Percentiles rank a stretch among this genome's conserved stretches.
phyloP scores from a whole-genome alignment of 2,113 vertebrate genomes.

The Zapus hudsonius region DNA sequence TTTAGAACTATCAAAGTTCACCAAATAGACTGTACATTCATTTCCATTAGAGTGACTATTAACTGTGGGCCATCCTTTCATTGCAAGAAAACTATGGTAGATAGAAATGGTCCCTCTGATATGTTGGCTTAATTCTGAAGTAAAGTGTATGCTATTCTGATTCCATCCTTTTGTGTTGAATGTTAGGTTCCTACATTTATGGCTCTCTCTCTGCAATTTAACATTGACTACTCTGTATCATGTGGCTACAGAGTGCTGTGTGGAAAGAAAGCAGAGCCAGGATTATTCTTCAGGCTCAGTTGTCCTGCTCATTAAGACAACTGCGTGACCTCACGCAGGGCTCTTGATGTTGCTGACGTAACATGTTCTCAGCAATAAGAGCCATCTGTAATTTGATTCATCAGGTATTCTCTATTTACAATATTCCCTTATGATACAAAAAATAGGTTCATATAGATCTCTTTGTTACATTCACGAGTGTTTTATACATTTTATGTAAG shows the following conservation, averaged over 20 bases:
- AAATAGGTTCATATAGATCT: neutral
- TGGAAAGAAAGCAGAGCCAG: neutral
- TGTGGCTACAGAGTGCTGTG: neutral
- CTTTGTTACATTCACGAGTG: neutral
- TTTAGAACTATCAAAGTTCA: conserved; percentile 49
- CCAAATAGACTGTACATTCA: conserved; percentile 41
- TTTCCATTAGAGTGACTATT: conserved; percentile 57
- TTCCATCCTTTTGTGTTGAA: neutral
- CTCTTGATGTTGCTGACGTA: neutral
- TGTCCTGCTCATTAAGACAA: neutral
- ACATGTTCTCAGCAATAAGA: neutral
- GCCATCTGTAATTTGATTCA: neutral
- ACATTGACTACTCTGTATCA: neutral
- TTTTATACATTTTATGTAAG: neutral
- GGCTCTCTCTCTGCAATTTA: conserved; percentile 30
- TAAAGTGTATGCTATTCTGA: conserved; percentile 16
- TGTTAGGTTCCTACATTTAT: neutral
- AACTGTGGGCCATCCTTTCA: conserved; percentile 10
- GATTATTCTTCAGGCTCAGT: neutral
- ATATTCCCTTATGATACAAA: neutral
- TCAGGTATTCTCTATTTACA: neutral
- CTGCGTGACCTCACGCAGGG: neutral
- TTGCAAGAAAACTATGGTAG: neutral
- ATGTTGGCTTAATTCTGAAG: conserved; percentile 49
- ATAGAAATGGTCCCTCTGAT: neutral